Evolutionary conservation across 2,888 invertebrate genomes (phyloP).

Genomic region (Tenthredo notha): DNA sequence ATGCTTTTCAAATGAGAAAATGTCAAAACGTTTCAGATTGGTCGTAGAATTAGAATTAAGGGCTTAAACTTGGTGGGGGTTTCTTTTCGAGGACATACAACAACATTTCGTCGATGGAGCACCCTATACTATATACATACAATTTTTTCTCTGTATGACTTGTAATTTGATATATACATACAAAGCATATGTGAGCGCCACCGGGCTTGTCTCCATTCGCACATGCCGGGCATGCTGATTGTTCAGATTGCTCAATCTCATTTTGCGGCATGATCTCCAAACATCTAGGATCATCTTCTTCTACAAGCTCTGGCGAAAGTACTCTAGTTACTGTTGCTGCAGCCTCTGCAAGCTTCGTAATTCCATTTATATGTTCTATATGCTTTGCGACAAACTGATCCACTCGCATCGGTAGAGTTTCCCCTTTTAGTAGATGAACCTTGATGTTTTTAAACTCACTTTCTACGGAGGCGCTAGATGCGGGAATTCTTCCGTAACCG

Average conservation of each 20-base stretch:
- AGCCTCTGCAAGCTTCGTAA: conserved; percentile 44
- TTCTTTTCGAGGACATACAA: too few species aligned
- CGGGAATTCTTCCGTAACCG: conserved; percentile 56
- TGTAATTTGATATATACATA: too few species aligned
- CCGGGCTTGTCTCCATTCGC: background rate
- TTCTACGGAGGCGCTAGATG: conserved; percentile 56
- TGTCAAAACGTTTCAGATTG: too few species aligned
- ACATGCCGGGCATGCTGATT: conserved; percentile 7
- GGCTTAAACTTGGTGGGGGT: too few species aligned
- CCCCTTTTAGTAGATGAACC: conserved; percentile 51
- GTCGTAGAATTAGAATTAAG: too few species aligned
- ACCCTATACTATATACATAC: too few species aligned
- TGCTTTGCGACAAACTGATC: conserved; percentile 55
- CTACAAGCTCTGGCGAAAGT: background rate
- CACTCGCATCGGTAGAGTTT: conserved; percentile 46
- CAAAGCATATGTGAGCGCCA: background rate
- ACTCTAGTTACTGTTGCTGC: background rate
- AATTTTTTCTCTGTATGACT: too few species aligned
- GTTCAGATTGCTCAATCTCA: background rate
- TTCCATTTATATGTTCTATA: conserved; percentile 52
- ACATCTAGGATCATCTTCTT: background rate
- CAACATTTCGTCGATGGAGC: too few species aligned
- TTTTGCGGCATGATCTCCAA: background rate
- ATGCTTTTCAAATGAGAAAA: too few species aligned
- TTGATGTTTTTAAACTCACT: conserved; percentile 55